Evolutionary conservation across 2,888 invertebrate species (phyloP).

Genomic region (Plemyria rubiginata): DNA sequence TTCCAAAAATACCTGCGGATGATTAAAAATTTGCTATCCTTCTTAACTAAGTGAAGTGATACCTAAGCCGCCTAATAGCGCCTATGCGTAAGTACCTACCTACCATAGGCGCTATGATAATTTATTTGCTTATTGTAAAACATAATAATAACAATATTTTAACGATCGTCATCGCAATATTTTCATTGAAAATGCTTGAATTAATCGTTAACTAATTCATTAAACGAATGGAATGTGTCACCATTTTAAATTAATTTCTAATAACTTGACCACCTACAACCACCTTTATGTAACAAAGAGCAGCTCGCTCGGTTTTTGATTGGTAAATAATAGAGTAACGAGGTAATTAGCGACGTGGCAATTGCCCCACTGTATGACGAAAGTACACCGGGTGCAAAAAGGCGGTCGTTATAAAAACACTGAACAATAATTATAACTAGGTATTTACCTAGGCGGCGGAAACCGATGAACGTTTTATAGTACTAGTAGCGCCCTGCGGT

Average conservation of each 20-base stretch:
- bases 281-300: constrained; percentile 7
- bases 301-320: constrained; percentile 12
- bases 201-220: neutral
- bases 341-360: constrained; percentile 15
- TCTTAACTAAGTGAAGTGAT: too few relatives aligned
- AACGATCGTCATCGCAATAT: too few relatives aligned
- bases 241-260: constrained; percentile 5
- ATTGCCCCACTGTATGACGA: constrained; percentile 18
- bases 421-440: neutral
- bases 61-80: too few relatives aligned
- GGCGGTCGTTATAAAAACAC: constrained; percentile 1
- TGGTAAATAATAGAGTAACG: constrained; percentile 21
- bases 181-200: neutral
- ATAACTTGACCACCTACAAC: constrained; percentile 1
- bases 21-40: too few relatives aligned
- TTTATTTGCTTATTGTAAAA: too few relatives aligned
- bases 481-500: too few relatives aligned
- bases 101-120: too few relatives aligned
- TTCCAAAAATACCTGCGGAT: too few relatives aligned
- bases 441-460: neutral
- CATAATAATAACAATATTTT: too few relatives aligned
- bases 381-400: neutral
- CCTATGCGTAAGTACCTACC: too few relatives aligned
- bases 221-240: neutral
- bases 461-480: neutral